phyloP scores from a whole-genome alignment of 2,888 invertebrate species.

The Ectropis crepuscularia region DNA sequence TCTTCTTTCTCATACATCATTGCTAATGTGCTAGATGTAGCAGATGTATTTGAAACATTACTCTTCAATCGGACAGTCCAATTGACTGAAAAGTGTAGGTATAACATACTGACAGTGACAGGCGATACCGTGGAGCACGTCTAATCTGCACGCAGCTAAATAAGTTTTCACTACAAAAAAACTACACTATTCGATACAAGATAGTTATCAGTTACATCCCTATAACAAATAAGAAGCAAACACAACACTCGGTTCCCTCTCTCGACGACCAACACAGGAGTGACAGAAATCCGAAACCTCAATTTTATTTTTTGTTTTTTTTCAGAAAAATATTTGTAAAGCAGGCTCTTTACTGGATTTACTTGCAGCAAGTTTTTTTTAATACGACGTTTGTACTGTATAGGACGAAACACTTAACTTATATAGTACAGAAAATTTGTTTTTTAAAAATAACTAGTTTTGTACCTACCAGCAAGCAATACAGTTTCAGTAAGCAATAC shows the following conservation, averaged over 20 bases:
- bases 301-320: conserved; percentile 8
- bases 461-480: too few relatives aligned
- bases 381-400: not conserved
- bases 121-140: too few relatives aligned
- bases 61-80: too few relatives aligned
- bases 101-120: too few relatives aligned
- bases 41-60: too few relatives aligned
- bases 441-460: too few relatives aligned
- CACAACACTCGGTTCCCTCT: conserved; percentile 51
- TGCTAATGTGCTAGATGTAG: too few relatives aligned
- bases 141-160: not conserved
- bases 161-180: not conserved
- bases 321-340: conserved; percentile 14
- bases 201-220: conserved; percentile 2
- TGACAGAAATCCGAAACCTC: conserved; percentile 41
- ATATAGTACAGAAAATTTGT: too few relatives aligned
- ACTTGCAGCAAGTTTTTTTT: not conserved
- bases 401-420: too few relatives aligned
- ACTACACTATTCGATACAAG: not conserved
- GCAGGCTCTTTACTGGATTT: not conserved
- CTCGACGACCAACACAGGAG: conserved; percentile 20
- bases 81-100: too few relatives aligned
- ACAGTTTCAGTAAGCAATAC: too few relatives aligned
- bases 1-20: too few relatives aligned
- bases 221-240: conserved; percentile 57